phyloP scores from a whole-genome alignment of 2,797 vertebrate species.

The Crocodylus rhombifer region DNA sequence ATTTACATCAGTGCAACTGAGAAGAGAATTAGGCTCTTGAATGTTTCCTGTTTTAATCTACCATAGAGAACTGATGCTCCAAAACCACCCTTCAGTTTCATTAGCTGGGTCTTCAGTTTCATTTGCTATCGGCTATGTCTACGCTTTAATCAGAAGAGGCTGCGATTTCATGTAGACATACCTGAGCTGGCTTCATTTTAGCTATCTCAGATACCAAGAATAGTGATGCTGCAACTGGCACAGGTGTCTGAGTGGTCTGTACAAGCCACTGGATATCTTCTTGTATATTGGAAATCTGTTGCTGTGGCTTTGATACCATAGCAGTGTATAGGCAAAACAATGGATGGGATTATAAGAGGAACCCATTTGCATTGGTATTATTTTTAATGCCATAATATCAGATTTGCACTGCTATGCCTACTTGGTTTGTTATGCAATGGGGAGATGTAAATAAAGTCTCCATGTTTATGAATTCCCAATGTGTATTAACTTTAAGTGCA shows the following conservation, averaged over 20 bases:
- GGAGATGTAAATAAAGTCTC: slow-evolving; percentile 56
- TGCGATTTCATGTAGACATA: fast-evolving
- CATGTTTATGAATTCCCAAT: slow-evolving; percentile 70
- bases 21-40: background rate
- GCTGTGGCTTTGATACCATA: background rate
- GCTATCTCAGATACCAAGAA: background rate
- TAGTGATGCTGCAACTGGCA: background rate
- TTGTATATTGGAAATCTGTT: background rate
- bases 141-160: too few species aligned
- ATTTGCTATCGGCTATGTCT: background rate
- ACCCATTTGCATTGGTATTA: background rate
- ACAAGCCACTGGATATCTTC: background rate
- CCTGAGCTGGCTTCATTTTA: background rate
- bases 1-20: background rate
- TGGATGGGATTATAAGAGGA: slow-evolving; percentile 8
- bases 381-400: slow-evolving; percentile 5
- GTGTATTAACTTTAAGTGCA: slow-evolving; percentile 63
- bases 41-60: background rate
- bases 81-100: background rate
- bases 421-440: slow-evolving; percentile 40
- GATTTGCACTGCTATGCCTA: slow-evolving; percentile 37
- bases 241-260: background rate
- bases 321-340: background rate
- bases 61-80: background rate
- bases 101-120: background rate